Base-by-base conservation (phyloP, 2,888 invertebrate genomes). In the Sarcophaga caerulescens region DNA sequence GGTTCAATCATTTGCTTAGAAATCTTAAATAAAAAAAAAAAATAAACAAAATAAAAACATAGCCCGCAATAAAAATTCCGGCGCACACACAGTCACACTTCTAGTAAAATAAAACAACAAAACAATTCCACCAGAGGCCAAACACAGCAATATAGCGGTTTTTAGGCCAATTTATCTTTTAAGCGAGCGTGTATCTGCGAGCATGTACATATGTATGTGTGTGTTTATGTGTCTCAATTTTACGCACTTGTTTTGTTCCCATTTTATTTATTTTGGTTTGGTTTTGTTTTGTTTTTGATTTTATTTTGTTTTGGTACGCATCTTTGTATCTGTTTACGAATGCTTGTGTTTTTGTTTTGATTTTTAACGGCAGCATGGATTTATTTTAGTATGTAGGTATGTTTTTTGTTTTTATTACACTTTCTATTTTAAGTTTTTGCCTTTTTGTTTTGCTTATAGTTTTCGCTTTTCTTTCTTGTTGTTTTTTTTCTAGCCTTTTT, bases 391-490 rank as follows among this genome's bases (percentile, higher is more conserved):
- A 17, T 11, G n/a, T 65, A 35, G 35, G 23, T n/a, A n/a, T n/a
- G n/a, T n/a, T n/a, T 35, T 44, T 66, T 57, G 45, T 73, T 66
- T 65, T 65, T 23, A 17, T 25, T 21, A 59, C 6, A 35, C 62
- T 63, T 70, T 70, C 71, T 63, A 79, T 45, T 73, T 81, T 70
- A 21, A 25, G 65, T 25, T 65, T 65, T 25, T 14, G n/a, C n/a
- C 57, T 80, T 59, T 85, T 79, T 85, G 85, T 85, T 85, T 85
- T 85, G 85, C 85, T 85, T 78, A 10, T 17, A 62, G 57, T 66
- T 75, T 85, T 85, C 81, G 74, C 66, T 45, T 81, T 74, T 73
- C 57, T 66, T 57, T 76, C 10, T 75, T 57, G 47, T 52, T 17
- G 17, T 69, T 2, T 47, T 2, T 47, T 35, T 52, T 52, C 14